Evolutionary conservation across 2,797 vertebrate genomes (phyloP).

Genomic region (Hydrolagus colliei): DNA sequence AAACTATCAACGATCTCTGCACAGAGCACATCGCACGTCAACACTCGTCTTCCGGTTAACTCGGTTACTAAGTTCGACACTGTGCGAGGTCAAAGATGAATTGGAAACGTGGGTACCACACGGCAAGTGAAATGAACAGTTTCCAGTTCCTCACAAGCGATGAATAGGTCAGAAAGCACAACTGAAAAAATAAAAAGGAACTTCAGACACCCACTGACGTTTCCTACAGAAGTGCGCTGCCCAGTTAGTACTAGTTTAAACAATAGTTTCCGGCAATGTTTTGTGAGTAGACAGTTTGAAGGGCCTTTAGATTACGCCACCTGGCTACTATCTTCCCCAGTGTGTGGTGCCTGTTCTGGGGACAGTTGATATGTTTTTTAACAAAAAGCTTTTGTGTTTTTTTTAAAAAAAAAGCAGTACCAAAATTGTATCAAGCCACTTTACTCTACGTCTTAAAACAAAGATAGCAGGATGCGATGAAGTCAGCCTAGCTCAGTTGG

Average conservation of each 20-base stretch:
- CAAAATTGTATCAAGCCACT: background rate
- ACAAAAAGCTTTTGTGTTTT: background rate
- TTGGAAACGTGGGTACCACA: constrained; percentile 11
- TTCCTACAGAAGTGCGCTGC: background rate
- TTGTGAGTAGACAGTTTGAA: no score
- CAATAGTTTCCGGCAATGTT: background rate
- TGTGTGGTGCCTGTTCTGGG: background rate
- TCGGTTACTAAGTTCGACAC: constrained; percentile 1
- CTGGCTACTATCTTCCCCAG: no score
- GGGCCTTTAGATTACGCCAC: no score
- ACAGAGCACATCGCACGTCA: background rate
- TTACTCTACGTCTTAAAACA: no score
- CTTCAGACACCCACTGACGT: constrained; percentile 2
- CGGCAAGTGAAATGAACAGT: constrained; percentile 15
- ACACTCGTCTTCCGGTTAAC: background rate
- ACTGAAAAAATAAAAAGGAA: constrained; percentile 6
- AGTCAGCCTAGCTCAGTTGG: no score
- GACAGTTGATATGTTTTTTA: background rate
- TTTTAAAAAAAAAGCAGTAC: background rate
- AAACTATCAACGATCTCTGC: background rate
- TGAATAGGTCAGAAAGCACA: constrained; percentile 12
- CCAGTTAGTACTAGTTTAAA: background rate
- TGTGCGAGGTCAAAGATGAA: background rate
- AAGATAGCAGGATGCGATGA: no score
- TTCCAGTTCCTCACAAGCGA: background rate